Evolutionary conservation across 1,140 invertebrate species (phyloP).

Genomic region (Archivesica marissinica): DNA sequence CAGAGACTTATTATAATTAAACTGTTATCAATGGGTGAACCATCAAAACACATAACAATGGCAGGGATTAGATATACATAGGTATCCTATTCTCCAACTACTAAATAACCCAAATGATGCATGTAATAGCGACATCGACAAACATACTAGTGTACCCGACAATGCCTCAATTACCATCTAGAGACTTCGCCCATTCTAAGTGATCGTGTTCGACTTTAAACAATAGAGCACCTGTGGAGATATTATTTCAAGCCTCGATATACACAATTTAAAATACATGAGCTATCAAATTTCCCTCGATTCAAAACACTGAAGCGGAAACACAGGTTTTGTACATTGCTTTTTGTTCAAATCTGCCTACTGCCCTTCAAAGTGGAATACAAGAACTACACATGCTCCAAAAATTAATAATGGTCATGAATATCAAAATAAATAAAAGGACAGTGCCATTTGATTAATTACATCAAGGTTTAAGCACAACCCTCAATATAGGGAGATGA

Average conservation of each 20-base stretch:
- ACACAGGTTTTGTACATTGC: conserved; percentile 42
- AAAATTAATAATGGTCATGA: too few relatives aligned
- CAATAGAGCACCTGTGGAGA: conserved; percentile 52
- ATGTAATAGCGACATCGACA: conserved; percentile 26
- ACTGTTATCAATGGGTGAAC: conserved; percentile 26
- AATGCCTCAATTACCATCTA: conserved; percentile 9
- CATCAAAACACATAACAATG: conserved; percentile 13
- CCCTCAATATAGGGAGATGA: too few relatives aligned
- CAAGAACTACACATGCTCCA: too few relatives aligned
- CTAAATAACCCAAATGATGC: conserved; percentile 10
- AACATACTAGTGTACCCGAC: conserved; percentile 20
- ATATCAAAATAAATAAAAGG: too few relatives aligned
- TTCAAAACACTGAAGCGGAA: conserved; percentile 46
- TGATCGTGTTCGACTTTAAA: conserved; percentile 50
- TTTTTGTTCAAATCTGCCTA: too few relatives aligned
- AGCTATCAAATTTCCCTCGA: conserved; percentile 38
- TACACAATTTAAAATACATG: conserved; percentile 34
- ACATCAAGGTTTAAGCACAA: too few relatives aligned
- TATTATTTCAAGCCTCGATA: conserved; percentile 11
- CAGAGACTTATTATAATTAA: background rate
- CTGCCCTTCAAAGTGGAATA: too few relatives aligned
- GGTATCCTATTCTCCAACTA: background rate
- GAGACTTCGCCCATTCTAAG: background rate
- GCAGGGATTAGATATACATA: conserved; percentile 38
- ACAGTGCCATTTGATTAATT: too few relatives aligned